phyloP scores from a whole-genome alignment of 1,140 invertebrate genomes.

The Sarcophaga peregrina region DNA sequence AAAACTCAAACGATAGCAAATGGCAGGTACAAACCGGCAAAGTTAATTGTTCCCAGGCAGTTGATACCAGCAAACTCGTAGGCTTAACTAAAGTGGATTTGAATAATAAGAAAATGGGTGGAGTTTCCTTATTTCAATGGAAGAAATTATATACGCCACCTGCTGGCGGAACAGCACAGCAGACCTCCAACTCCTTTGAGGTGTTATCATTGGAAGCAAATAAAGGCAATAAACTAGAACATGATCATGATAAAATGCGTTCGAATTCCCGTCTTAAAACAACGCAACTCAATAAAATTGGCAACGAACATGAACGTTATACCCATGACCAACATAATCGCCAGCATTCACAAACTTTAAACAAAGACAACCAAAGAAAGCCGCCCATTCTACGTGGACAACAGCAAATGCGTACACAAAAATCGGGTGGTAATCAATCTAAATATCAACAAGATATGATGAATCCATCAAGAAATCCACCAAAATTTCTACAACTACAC shows the following conservation, averaged over 20 bases:
- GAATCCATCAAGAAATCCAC: too few species aligned
- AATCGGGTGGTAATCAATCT: too few species aligned
- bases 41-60: conserved; percentile 56
- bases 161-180: conserved; percentile 51
- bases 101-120: conserved; percentile 63
- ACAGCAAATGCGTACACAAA: too few species aligned
- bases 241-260: conserved; percentile 45
- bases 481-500: too few species aligned
- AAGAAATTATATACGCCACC: conserved; percentile 50
- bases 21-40: conserved; percentile 62
- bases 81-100: conserved; percentile 53
- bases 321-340: too few species aligned
- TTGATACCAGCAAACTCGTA: conserved; percentile 59
- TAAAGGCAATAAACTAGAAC: conserved; percentile 49
- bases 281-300: too few species aligned
- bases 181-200: conserved; percentile 55
- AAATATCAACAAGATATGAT: too few species aligned
- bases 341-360: too few species aligned
- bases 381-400: too few species aligned
- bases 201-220: conserved; percentile 55
- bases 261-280: too few species aligned
- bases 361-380: too few species aligned
- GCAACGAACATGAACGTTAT: too few species aligned
- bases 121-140: conserved; percentile 57
- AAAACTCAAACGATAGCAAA: conserved; percentile 52